Evolutionary conservation across 1,140 invertebrate species (phyloP), one percentile per base, ranked within the genome.

Genomic region (Ganaspis sp.): DNA sequence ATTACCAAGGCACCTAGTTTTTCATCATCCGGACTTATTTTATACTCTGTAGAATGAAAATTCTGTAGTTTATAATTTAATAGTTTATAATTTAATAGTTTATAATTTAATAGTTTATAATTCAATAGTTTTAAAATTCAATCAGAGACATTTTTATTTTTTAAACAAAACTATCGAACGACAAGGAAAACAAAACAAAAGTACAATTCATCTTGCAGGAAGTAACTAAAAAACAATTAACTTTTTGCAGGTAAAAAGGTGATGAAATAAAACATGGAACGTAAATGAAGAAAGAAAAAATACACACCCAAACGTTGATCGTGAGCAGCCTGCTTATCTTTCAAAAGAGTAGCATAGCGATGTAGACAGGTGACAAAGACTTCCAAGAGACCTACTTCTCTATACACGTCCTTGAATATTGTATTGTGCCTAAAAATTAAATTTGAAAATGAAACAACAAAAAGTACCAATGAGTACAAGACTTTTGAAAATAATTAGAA

Each of bases 311-410:
- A 85, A 83, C 87, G 87, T 81, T 91, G 86, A 85, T 91, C 87
- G 15, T 85, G 76, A 53, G 89, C 91, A 80, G 87, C 89, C 85
- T 93, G 93, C 84, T 94, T 94, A 81, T 95, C 94, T 89, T 96
- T 96, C 4, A 97, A 89, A 70, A 96, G 93, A 9, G 94, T 94
- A 9, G 95, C 95, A 90, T 98, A 98, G 58, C 96, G 93, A 80
- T 96, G 95, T 6, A 99, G 92, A 91, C 97, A 98, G n/a, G 96
- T 96, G 0, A 98, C 97, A 87, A 99, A 96, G 8, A 99, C 98
- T 93, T 99, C 99, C 75, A 99, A 90, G 90, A 99, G 95, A 15
- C 99, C 98, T 53, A 99, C 97, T 92, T 99, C 99, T 82, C 98
- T 93, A 89, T 97, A 99, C 2, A 99, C 99, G 91, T 99, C 98